Evolutionary conservation across 2,113 vertebrate species (phyloP).

Genomic region (Sturnus vulgaris): DNA sequence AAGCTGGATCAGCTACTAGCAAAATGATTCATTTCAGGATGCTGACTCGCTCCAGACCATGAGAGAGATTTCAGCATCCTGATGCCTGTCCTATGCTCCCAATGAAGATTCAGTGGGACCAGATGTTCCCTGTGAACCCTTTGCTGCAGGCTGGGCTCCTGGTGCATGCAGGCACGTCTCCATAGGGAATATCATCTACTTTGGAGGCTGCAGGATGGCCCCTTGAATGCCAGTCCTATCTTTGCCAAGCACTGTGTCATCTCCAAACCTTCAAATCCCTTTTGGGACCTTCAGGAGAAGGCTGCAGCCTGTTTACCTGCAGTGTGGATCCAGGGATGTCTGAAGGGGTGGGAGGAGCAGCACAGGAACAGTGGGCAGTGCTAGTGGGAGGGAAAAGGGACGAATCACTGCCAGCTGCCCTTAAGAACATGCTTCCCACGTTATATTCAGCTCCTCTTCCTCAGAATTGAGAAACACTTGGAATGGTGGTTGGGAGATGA

Average conservation of each 20-base stretch:
- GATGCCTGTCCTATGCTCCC: fast-evolving
- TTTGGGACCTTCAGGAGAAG: not conserved
- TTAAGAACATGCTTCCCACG: not conserved
- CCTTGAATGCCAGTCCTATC: not conserved
- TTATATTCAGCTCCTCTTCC: not conserved
- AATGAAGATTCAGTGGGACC: not conserved
- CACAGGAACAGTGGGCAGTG: not conserved
- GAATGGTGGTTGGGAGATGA: not conserved
- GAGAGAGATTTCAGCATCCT: not conserved
- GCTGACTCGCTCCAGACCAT: not conserved
- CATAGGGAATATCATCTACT: not conserved
- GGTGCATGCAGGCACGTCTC: not conserved
- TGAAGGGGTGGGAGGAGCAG: not conserved
- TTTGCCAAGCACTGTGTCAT: not conserved
- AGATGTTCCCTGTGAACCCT: not conserved
- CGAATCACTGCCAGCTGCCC: not conserved
- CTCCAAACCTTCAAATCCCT: not conserved
- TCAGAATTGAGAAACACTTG: not conserved
- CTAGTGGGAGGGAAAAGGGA: not conserved
- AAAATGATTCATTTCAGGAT: not conserved
- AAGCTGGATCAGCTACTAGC: not conserved
- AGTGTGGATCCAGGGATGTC: not conserved
- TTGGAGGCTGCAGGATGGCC: not conserved
- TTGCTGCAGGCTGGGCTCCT: not conserved
- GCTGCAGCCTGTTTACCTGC: not conserved